Base-by-base conservation (phyloP, 2,113 vertebrate genomes). In the Dromiciops gliroides region DNA sequence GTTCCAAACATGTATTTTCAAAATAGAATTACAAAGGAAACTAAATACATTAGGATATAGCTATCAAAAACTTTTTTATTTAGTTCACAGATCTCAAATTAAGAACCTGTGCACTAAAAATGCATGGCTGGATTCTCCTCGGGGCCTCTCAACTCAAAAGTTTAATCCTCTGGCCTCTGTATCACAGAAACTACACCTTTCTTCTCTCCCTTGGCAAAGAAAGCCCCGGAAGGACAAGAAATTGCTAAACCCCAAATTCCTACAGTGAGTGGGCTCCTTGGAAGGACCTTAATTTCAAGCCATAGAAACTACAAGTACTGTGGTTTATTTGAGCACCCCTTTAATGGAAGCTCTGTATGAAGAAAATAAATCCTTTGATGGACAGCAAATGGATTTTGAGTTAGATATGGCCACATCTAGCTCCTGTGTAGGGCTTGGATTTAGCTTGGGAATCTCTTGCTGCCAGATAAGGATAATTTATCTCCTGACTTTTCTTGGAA, bases 401-500 rank as follows among this genome's bases (percentile, higher is more conserved):
- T 91, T 92, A 91, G 94, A 67, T 50, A 26, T 37, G n/a, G 7
- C 44, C 60, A 25, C 90, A 37, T 25, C 11, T 31, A 49, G 60
- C 19, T n/a, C n/a, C 47, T 49, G 1, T 37, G 44, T 28, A 49
- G 93, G 88, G 3, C 95, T 91, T 83, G 89, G 48, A 89, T 92
- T 90, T 51, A 89, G 53, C 89, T 91, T 95, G 56, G 75, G 67
- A 90, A 89, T 94, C 48, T 96, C 92, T 94, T 89, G 93, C 90
- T 93, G 89, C 50, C 51, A 67, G 93, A 95, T 89, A 90, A 94
- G 92, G 23, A 92, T 56, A 60, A 26, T 90, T 96, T 94, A 94
- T 95, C 91, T 92, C 56, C 5, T 89, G 92, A 92, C 93, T 95
- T 50, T 92, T 92, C 96, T 94, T 37, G 89, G 89, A 94, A 94